Percentiles rank a stretch among this genome's conserved stretches.
Evolutionary conservation across 2,888 invertebrate genomes (phyloP).

Genomic region (Ectobius pallidus): DNA sequence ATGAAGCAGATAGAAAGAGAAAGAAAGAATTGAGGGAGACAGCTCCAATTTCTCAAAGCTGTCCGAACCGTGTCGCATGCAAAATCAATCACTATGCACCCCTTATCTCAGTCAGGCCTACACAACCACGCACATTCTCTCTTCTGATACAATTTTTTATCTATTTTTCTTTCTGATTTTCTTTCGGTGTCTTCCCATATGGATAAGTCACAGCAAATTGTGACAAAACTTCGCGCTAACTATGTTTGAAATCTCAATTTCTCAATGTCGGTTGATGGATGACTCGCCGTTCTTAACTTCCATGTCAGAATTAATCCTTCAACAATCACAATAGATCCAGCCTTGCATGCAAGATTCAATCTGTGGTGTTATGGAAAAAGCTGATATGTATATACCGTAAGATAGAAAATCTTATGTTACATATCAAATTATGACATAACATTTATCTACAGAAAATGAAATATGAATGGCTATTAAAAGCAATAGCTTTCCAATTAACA

Average conservation of each 20-base stretch:
- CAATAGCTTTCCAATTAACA: too few species aligned
- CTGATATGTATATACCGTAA: too few species aligned
- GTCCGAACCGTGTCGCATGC: conserved; percentile 57
- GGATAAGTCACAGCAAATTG: background rate
- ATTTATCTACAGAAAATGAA: too few species aligned
- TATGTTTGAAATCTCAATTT: conserved; percentile 10
- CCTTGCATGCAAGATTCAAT: too few species aligned
- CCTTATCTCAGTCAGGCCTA: background rate
- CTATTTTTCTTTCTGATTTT: background rate
- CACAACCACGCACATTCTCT: background rate
- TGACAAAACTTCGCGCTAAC: conserved; percentile 16
- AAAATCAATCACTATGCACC: conserved; percentile 54
- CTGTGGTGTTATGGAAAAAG: too few species aligned
- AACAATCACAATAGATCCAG: background rate
- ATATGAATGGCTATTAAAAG: too few species aligned
- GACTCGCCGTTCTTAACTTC: background rate
- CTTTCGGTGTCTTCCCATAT: background rate
- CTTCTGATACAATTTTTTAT: background rate
- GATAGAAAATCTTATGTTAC: too few species aligned
- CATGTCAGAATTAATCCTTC: background rate
- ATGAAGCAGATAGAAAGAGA: conserved; percentile 19
- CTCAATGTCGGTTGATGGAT: background rate
- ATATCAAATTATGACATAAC: too few species aligned
- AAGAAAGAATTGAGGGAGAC: conserved; percentile 44
- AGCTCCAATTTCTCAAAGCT: conserved; percentile 57